phyloP scores from a whole-genome alignment of 1,140 invertebrate species.

The Belonocnema kinseyi region DNA sequence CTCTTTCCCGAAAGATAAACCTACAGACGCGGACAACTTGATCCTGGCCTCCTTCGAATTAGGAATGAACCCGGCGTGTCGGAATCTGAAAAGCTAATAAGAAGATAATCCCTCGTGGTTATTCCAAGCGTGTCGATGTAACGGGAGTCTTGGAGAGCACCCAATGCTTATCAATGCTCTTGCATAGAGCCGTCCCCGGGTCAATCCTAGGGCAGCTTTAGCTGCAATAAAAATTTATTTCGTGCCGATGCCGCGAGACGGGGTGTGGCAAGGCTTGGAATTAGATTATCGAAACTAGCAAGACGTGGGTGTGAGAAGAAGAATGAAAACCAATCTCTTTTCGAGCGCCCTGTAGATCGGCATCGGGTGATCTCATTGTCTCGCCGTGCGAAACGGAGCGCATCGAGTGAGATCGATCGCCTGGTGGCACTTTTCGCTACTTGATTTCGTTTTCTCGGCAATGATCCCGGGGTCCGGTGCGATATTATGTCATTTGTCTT shows the following conservation, averaged over 20 bases:
- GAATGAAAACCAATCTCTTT: constrained; percentile 63
- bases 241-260: constrained; percentile 25
- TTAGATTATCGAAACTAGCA: constrained; percentile 62
- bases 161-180: constrained; percentile 16
- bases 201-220: constrained; percentile 51
- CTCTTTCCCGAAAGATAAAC: not conserved
- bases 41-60: not conserved
- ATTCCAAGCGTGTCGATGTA: constrained; percentile 45
- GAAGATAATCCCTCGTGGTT: constrained; percentile 46
- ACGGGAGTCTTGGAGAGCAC: constrained; percentile 33
- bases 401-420: constrained; percentile 65
- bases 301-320: constrained; percentile 36
- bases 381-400: constrained; percentile 60
- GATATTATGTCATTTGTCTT: constrained; percentile 76
- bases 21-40: not conserved
- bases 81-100: constrained; percentile 52
- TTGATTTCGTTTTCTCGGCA: constrained; percentile 66
- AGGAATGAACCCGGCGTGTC: constrained; percentile 39
- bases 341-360: constrained; percentile 56
- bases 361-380: constrained; percentile 68
- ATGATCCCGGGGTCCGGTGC: constrained; percentile 65
- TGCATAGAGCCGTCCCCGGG: constrained; percentile 36
- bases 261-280: constrained; percentile 42
- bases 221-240: constrained; percentile 65
- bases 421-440: constrained; percentile 57